A percentile compares a stretch with the other conserved stretches of the same genome.
phyloP scores from a whole-genome alignment of 2,113 vertebrate species.

The Barnardius zonarius region DNA sequence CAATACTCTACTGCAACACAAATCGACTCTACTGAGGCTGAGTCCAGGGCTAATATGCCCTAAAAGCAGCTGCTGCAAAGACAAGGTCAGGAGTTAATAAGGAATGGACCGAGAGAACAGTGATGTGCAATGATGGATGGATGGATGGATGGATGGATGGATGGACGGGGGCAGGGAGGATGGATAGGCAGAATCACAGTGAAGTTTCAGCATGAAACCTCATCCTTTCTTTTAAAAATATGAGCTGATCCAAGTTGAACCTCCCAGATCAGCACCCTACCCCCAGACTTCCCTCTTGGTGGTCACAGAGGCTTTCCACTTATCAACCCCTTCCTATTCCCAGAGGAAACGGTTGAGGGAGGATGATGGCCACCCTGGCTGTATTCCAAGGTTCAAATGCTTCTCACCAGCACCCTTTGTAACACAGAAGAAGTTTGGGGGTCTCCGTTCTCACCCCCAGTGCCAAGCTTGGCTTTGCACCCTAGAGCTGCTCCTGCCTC shows the following conservation, averaged over 20 bases:
- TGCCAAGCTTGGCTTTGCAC: not conserved
- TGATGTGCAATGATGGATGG: not conserved
- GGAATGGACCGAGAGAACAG: not conserved
- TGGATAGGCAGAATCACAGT: not conserved
- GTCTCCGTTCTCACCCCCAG: not conserved
- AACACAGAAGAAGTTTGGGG: not conserved
- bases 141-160: not conserved
- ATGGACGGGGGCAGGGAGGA: not conserved
- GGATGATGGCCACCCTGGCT: not conserved
- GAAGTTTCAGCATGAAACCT: not conserved
- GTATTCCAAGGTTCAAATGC: not conserved
- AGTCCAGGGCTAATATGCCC: not conserved
- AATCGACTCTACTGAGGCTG: not conserved
- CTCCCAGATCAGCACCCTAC: not conserved
- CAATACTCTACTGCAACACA: not conserved
- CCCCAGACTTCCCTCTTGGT: not conserved
- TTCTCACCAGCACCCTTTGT: not conserved
- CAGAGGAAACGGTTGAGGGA: not conserved
- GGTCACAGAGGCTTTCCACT: not conserved
- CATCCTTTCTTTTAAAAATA: not conserved
- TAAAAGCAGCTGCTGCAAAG: not conserved
- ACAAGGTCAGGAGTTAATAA: not conserved
- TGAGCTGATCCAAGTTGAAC: fast-evolving
- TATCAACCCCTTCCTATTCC: not conserved
- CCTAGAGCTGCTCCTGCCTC: not conserved